phyloP scores from a whole-genome alignment of 2,113 vertebrate genomes.

The Mormyrus iriodes region DNA sequence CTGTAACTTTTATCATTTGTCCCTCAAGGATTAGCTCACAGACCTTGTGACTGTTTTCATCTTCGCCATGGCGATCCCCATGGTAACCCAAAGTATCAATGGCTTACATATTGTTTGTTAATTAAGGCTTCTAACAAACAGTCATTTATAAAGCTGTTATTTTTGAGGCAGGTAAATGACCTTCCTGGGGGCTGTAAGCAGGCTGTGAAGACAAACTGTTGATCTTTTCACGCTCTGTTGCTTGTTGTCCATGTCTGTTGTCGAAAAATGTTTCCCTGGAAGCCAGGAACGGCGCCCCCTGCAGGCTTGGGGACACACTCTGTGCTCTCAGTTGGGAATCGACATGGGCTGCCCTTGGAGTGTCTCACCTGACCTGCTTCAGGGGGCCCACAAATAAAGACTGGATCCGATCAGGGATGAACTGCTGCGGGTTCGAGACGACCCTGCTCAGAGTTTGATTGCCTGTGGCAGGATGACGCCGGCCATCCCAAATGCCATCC shows the following conservation, averaged over 20 bases:
- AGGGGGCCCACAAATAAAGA: not conserved
- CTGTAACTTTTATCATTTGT: not conserved
- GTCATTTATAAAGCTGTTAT: constrained; percentile 8
- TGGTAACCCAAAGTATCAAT: not conserved
- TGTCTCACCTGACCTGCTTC: not conserved
- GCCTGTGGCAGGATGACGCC: not conserved
- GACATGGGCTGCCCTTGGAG: not conserved
- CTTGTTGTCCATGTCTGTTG: constrained; percentile 1
- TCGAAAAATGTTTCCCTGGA: not conserved
- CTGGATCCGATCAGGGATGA: not conserved
- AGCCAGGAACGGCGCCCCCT: not conserved
- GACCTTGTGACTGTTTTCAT: not conserved
- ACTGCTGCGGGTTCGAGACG: not conserved
- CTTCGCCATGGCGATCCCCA: not conserved
- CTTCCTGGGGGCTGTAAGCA: constrained; percentile 2
- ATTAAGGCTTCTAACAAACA: constrained; percentile 8
- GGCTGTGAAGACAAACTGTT: not conserved
- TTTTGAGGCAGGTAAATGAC: constrained; percentile 7
- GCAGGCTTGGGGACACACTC: not conserved
- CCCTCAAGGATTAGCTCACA: not conserved
- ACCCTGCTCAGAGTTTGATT: constrained; percentile 11
- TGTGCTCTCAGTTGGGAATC: not conserved
- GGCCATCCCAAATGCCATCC: not conserved
- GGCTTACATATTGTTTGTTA: not conserved
- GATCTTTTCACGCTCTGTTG: not conserved